Conservation (phyloP, 1,140 invertebrate species). For the Drosophila sturtevanti region DNA sequence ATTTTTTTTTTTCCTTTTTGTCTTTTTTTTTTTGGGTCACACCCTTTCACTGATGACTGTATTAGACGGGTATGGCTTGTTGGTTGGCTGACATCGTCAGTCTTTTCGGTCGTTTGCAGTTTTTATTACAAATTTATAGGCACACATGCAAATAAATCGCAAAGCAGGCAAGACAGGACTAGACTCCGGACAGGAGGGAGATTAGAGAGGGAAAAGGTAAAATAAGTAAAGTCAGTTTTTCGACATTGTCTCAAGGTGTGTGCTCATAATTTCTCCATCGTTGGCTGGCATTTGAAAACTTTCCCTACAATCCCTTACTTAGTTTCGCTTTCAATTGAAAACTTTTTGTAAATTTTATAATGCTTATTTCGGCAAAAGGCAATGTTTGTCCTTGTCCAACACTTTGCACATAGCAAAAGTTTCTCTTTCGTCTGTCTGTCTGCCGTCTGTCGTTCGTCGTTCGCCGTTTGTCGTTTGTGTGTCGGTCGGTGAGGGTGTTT, state of each 20-base stretch:
- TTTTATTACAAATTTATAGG: conserved; percentile 82
- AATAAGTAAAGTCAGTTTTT: not conserved
- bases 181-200: not conserved
- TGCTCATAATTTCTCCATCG: conserved; percentile 33
- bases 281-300: conserved; percentile 21
- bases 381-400: conserved; percentile 63
- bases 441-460: not conserved
- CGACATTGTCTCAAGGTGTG: conserved; percentile 31
- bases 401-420: conserved; percentile 63
- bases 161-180: not conserved
- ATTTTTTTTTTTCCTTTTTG: not conserved
- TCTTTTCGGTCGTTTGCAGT: conserved; percentile 72
- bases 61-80: conserved; percentile 48
- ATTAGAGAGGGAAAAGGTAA: not conserved
- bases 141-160: conserved; percentile 81
- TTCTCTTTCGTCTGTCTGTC: conserved; percentile 24
- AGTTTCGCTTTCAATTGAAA: conserved; percentile 63
- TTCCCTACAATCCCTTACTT: conserved; percentile 18
- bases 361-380: conserved; percentile 64
- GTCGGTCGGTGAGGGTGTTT: conserved; percentile 52
- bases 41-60: conserved; percentile 68
- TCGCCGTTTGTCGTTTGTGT: conserved; percentile 15
- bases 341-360: conserved; percentile 76
- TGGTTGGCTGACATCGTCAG: conserved; percentile 40
- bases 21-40: conserved; percentile 7